Evolutionary conservation across 2,797 vertebrate species (phyloP).

Genomic region (Coregonus ussuriensis): DNA sequence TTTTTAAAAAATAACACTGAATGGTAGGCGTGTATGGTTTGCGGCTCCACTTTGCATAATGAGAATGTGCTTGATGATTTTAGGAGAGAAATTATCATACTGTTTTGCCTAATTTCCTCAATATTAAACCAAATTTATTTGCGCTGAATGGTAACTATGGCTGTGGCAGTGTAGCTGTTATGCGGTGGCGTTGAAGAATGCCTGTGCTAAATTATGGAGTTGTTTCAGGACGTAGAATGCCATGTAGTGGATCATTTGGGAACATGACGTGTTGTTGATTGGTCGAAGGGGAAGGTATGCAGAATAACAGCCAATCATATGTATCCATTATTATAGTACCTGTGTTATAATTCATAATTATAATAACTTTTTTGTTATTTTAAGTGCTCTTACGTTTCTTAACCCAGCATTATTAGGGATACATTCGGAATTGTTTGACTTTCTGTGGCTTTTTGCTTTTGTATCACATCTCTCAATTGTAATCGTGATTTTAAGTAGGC

Average conservation of each 20-base stretch:
- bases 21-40: slow-evolving; percentile 32
- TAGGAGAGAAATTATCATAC: slow-evolving; percentile 13
- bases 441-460: slow-evolving; percentile 37
- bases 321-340: slow-evolving; percentile 25
- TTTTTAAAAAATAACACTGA: slow-evolving; percentile 50
- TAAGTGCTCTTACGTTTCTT: slow-evolving; percentile 78
- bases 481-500: slow-evolving; percentile 78
- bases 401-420: slow-evolving; percentile 24
- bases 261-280: slow-evolving; percentile 9
- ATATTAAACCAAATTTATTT: slow-evolving; percentile 24
- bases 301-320: slow-evolving; percentile 12
- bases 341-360: slow-evolving; percentile 22
- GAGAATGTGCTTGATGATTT: slow-evolving; percentile 31
- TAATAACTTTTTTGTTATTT: slow-evolving; percentile 35
- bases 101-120: slow-evolving; percentile 21
- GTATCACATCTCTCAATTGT: slow-evolving; percentile 56
- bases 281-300: slow-evolving; percentile 6
- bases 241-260: slow-evolving; percentile 14
- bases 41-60: slow-evolving; percentile 50
- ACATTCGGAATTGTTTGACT: slow-evolving; percentile 43
- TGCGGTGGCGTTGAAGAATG: slow-evolving; percentile 12
- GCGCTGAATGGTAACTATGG: slow-evolving; percentile 15
- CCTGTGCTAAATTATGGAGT: neutral
- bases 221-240: slow-evolving; percentile 5
- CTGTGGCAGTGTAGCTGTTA: slow-evolving; percentile 31